Percentiles rank a stretch among this genome's conserved stretches.
Conservation (phyloP, 1,140 invertebrate genomes). For the Microplitis mediator region DNA sequence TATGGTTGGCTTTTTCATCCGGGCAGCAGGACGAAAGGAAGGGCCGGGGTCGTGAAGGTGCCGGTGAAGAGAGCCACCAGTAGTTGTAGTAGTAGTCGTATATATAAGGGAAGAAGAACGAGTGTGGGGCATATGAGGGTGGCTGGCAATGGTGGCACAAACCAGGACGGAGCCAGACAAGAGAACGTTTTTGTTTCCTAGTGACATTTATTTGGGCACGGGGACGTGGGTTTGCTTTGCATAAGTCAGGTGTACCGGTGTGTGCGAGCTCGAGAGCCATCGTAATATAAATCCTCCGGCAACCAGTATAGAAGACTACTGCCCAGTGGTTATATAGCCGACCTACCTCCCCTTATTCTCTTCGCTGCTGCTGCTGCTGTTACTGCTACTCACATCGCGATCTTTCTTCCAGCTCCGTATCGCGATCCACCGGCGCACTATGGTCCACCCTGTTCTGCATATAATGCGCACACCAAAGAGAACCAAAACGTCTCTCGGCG, state of each 20-base stretch:
- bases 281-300: slow-evolving; percentile 57
- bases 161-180: slow-evolving; percentile 37
- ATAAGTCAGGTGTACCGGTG: slow-evolving; percentile 59
- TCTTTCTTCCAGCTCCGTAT: slow-evolving; percentile 32
- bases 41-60: slow-evolving; percentile 25
- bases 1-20: slow-evolving; percentile 44
- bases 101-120: slow-evolving; percentile 6
- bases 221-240: slow-evolving; percentile 50
- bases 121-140: background rate
- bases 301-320: slow-evolving; percentile 41
- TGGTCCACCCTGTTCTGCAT: slow-evolving; percentile 60
- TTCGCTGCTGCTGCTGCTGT: slow-evolving; percentile 22
- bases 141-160: slow-evolving; percentile 6
- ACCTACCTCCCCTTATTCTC: slow-evolving; percentile 30
- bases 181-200: slow-evolving; percentile 58
- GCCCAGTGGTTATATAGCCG: slow-evolving; percentile 46
- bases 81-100: slow-evolving; percentile 3
- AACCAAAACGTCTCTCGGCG: background rate
- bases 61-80: background rate
- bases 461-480: slow-evolving; percentile 50
- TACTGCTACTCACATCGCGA: slow-evolving; percentile 26
- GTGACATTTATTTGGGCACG: slow-evolving; percentile 60
- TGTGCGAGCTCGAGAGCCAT: slow-evolving; percentile 48
- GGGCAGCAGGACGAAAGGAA: slow-evolving; percentile 11
- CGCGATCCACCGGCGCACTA: slow-evolving; percentile 42